These are phyloP conservation scores for Apaloderma vittatum DNA, from an alignment of 2,113 vertebrate genomes.

Conservation along the genomic window DNA sequence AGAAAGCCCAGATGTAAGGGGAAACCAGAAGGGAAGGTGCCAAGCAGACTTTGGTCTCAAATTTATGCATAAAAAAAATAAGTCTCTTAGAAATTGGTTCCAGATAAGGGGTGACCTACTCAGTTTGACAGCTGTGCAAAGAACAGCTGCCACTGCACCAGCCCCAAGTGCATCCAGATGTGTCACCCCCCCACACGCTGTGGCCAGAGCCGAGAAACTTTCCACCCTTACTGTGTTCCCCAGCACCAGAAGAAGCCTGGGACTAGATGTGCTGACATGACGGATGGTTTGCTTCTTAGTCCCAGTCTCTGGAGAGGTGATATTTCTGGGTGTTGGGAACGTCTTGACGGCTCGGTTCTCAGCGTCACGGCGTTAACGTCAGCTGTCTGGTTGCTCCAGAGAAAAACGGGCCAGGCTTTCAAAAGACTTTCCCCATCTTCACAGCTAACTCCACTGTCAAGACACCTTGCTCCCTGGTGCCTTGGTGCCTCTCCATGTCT, in stretches of 20 bases:
- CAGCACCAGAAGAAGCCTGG: not conserved
- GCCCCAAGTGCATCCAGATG: constrained; percentile 12
- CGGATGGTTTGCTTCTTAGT: not conserved
- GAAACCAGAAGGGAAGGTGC: constrained; percentile 25
- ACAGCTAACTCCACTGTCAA: not conserved
- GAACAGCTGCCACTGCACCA: constrained; percentile 6
- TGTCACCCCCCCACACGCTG: not conserved
- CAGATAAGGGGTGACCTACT: constrained; percentile 28
- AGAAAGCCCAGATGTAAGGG: not conserved
- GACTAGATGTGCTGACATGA: not conserved
- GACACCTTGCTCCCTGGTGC: not conserved
- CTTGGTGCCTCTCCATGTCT: not conserved
- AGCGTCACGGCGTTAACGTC: not conserved
- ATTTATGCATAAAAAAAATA: not conserved
- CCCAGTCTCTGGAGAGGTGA: not conserved
- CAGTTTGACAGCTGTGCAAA: not conserved
- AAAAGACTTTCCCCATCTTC: not conserved
- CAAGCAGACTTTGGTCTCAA: constrained; percentile 20
- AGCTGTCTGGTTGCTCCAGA: not conserved
- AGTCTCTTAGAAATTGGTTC: constrained; percentile 14
- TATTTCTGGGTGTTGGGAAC: not conserved
- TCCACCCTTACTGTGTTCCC: not conserved
- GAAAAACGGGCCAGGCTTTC: not conserved
- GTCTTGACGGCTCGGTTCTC: not conserved
- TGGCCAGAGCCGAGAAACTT: not conserved